Percentiles rank a stretch among this genome's conserved stretches.
Evolutionary conservation across 2,113 vertebrate genomes (phyloP).

Genomic region (Poeciliopsis retropinna): DNA sequence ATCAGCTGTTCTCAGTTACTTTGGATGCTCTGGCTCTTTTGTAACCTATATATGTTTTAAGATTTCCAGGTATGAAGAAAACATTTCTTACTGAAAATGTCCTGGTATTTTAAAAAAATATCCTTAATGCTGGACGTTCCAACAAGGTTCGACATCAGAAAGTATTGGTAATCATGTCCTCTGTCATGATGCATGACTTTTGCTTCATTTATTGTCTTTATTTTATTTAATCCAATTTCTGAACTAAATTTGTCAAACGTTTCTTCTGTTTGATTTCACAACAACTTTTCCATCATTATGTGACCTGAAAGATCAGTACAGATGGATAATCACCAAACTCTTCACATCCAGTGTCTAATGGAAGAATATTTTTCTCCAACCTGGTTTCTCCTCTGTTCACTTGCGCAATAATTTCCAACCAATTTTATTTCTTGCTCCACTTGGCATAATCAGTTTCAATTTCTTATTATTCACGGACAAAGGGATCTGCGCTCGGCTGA

Average conservation of each 20-base stretch:
- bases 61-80: too few species aligned
- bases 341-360: conserved; percentile 7
- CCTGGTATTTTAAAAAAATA: too few species aligned
- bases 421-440: conserved; percentile 75
- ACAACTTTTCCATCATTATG: not conserved
- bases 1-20: conserved; percentile 32
- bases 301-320: not conserved
- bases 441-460: conserved; percentile 72
- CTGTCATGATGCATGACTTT: too few species aligned
- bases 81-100: too few species aligned
- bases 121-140: too few species aligned
- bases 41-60: conserved; percentile 23
- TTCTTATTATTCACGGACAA: conserved; percentile 69
- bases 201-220: too few species aligned
- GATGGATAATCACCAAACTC: not conserved
- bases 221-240: too few species aligned
- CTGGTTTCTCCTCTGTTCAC: conserved; percentile 34
- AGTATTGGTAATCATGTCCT: too few species aligned
- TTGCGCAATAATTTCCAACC: conserved; percentile 67
- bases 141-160: too few species aligned
- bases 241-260: too few species aligned
- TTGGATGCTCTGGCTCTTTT: conserved; percentile 42
- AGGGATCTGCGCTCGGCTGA: conserved; percentile 44
- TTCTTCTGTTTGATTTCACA: not conserved
- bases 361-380: conserved; percentile 24